These are phyloP conservation scores for Irena cyanogastra DNA, from an alignment of 2,113 vertebrate species.

Conservation along the genomic window DNA sequence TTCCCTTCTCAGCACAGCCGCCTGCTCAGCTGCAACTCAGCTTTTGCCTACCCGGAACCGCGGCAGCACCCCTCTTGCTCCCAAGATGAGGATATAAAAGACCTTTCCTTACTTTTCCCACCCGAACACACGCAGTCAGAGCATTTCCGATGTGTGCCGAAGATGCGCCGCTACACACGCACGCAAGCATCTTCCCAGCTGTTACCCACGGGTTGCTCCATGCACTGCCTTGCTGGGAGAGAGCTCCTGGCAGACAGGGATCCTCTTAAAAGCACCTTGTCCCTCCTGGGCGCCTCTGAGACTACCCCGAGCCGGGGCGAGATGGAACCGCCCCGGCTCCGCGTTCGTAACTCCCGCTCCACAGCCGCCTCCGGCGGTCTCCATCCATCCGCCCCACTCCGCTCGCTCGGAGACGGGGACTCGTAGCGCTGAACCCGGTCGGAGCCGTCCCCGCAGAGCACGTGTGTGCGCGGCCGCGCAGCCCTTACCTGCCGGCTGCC, in stretches of 20 bases:
- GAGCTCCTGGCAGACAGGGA: neutral
- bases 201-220: neutral
- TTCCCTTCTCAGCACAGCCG: neutral
- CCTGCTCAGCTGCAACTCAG: neutral
- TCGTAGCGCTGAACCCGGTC: too few relatives aligned
- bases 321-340: neutral
- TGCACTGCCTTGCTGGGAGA: neutral
- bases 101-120: neutral
- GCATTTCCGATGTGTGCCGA: fast-evolving
- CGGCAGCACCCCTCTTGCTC: neutral
- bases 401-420: too few relatives aligned
- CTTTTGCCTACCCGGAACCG: neutral
- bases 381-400: neutral
- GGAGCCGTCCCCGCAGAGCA: neutral
- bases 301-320: neutral
- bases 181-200: neutral
- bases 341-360: neutral
- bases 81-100: fast-evolving
- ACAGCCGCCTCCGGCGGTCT: neutral
- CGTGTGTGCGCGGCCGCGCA: neutral
- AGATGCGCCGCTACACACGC: neutral
- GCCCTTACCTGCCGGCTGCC: conserved; percentile 27
- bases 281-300: neutral
- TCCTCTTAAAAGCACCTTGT: neutral
- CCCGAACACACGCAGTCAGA: neutral